Percentiles rank a stretch among this genome's conserved stretches.
phyloP scores from a whole-genome alignment of 64 coral and sea anemone genomes.

The Montipora foliosa region DNA sequence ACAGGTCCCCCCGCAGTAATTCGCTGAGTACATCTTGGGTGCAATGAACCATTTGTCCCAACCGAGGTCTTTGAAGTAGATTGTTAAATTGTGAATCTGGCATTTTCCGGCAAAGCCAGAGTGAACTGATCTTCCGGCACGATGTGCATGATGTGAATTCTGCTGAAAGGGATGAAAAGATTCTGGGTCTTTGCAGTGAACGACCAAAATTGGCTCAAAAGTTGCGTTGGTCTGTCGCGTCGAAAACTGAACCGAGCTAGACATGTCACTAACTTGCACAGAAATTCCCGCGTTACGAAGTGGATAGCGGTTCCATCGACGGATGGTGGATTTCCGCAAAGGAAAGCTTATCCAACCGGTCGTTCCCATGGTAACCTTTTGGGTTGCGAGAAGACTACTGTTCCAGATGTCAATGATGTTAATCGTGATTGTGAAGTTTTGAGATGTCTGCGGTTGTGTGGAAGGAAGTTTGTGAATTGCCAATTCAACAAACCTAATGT shows the following conservation, averaged over 20 bases:
- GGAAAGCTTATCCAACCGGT: slow-evolving; percentile 17
- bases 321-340: not conserved
- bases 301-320: not conserved
- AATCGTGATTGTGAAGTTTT: not conserved
- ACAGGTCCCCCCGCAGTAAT: slow-evolving; percentile 7
- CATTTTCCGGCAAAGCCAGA: not conserved
- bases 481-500: not conserved
- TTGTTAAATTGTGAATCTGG: not conserved
- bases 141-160: no score
- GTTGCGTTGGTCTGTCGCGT: not conserved
- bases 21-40: not conserved
- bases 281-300: not conserved
- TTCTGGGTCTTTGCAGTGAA: not conserved
- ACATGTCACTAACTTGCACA: not conserved
- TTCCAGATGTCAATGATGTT: not conserved
- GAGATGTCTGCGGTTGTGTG: not conserved
- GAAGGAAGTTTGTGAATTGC: slow-evolving; percentile 8
- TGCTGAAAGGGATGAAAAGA: not conserved
- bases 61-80: slow-evolving; percentile 30
- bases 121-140: not conserved
- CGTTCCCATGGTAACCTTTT: not conserved
- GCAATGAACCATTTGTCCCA: slow-evolving; percentile 31
- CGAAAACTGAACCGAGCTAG: not conserved
- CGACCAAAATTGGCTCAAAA: slow-evolving; percentile 4
- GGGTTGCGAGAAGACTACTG: not conserved